Percentiles rank a stretch among this genome's conserved stretches.
Evolutionary conservation across 35 echinoderm and acorn worm species (phyloP).

Genomic region (Ptychodera flava): DNA sequence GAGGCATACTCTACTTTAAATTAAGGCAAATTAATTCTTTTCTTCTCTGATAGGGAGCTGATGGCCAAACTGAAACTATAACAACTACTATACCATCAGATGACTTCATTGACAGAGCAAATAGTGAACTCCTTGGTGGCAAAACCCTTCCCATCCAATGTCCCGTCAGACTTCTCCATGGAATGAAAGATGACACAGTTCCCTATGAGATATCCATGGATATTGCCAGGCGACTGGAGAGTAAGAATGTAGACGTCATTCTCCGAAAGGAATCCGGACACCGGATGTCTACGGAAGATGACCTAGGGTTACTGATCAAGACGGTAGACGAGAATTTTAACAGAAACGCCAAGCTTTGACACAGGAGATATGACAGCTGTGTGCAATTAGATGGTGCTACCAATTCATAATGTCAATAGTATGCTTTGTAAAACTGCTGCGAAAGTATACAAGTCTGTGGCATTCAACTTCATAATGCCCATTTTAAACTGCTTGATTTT

Average conservation of each 20-base stretch:
- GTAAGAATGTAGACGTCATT: conserved; percentile 55
- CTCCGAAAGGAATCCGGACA: conserved; percentile 40
- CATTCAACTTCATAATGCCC: no score
- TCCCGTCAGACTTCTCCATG: conserved; percentile 55
- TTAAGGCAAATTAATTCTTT: no score
- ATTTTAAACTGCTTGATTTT: no score
- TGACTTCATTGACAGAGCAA: conserved; percentile 39
- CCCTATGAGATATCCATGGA: conserved; percentile 27
- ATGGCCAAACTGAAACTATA: background rate
- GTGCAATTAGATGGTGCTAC: no score
- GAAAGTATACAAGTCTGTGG: no score
- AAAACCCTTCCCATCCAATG: conserved; percentile 23
- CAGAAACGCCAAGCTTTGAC: background rate
- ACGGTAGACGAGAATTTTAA: conserved; percentile 28
- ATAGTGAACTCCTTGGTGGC: conserved; percentile 14
- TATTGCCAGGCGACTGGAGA: conserved; percentile 32
- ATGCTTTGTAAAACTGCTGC: no score
- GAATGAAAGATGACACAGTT: conserved; percentile 61
- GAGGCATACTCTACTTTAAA: no score
- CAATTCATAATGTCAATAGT: no score
- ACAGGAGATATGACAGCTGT: no score
- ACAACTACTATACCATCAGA: conserved; percentile 9
- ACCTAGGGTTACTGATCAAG: conserved; percentile 24
- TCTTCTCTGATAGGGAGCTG: background rate
- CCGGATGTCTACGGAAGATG: conserved; percentile 46